A percentile compares a stretch with the other conserved stretches of the same genome.
phyloP scores from a whole-genome alignment of 1,140 invertebrate genomes.

The Drosophila jambulina region DNA sequence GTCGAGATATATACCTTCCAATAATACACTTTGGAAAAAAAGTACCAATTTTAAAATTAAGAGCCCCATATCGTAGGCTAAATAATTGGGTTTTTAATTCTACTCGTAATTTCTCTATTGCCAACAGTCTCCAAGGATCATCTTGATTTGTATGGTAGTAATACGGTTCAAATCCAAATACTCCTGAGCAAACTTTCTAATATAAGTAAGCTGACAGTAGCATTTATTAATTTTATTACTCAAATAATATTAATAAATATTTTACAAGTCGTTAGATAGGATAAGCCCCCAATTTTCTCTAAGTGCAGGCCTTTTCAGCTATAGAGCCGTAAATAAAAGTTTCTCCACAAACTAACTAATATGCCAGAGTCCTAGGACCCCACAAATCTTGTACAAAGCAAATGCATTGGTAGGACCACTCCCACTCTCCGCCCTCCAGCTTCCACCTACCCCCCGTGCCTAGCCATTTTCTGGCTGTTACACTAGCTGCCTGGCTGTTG shows the following conservation, averaged over 20 bases:
- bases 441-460: not conserved
- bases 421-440: slow-evolving; percentile 19
- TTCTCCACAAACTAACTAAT: slow-evolving; percentile 64
- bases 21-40: not conserved
- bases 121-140: not conserved
- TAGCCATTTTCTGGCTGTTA: slow-evolving; percentile 7
- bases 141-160: not conserved
- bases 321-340: slow-evolving; percentile 73
- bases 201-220: not conserved
- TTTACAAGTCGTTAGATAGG: not conserved
- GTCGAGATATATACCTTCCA: slow-evolving; percentile 17
- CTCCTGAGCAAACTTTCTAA: not conserved
- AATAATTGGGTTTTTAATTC: not conserved
- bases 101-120: not conserved
- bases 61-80: not conserved
- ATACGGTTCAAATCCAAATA: not conserved
- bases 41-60: too few species aligned
- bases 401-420: slow-evolving; percentile 34
- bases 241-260: not conserved
- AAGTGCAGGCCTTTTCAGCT: not conserved
- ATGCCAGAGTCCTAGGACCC: slow-evolving; percentile 55
- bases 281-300: not conserved
- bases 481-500: slow-evolving; percentile 30
- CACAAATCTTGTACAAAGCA: slow-evolving; percentile 74
- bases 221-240: not conserved